Conservation (phyloP, 2,888 invertebrate genomes). For the Notodonta dromedarius region DNA sequence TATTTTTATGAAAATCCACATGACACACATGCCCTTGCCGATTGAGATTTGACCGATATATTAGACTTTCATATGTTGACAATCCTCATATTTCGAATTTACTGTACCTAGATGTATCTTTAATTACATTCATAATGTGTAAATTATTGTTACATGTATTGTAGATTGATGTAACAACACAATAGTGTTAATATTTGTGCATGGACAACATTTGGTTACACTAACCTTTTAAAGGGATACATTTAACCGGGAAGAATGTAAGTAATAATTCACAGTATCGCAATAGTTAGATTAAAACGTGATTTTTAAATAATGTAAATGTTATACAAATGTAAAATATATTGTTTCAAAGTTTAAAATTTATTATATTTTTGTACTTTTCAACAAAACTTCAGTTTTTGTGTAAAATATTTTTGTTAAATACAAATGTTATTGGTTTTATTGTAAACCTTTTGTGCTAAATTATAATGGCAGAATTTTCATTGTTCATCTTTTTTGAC, state of each 20-base stretch:
- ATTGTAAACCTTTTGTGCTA: slow-evolving; percentile 40
- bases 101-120: slow-evolving; percentile 23
- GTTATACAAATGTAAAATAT: slow-evolving; percentile 62
- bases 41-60: slow-evolving; percentile 1
- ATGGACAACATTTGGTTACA: slow-evolving; percentile 22
- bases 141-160: slow-evolving; percentile 19
- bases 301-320: slow-evolving; percentile 60
- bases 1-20: background rate
- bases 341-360: slow-evolving; percentile 63
- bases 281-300: slow-evolving; percentile 53
- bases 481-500: slow-evolving; percentile 16
- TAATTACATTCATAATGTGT: slow-evolving; percentile 25
- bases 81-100: slow-evolving; percentile 15
- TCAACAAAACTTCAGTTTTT: slow-evolving; percentile 54
- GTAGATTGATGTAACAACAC: slow-evolving; percentile 14
- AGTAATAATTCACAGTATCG: slow-evolving; percentile 28
- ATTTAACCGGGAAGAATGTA: slow-evolving; percentile 19
- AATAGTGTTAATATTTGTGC: slow-evolving; percentile 13
- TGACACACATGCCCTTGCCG: slow-evolving; percentile 1
- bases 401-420: slow-evolving; percentile 62
- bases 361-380: slow-evolving; percentile 78
- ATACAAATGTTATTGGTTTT: slow-evolving; percentile 52
- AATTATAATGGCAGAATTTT: slow-evolving; percentile 18
- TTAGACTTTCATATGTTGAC: background rate
- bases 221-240: slow-evolving; percentile 21